Conservation (phyloP, 2,888 invertebrate species). For the Polietes domitor region DNA sequence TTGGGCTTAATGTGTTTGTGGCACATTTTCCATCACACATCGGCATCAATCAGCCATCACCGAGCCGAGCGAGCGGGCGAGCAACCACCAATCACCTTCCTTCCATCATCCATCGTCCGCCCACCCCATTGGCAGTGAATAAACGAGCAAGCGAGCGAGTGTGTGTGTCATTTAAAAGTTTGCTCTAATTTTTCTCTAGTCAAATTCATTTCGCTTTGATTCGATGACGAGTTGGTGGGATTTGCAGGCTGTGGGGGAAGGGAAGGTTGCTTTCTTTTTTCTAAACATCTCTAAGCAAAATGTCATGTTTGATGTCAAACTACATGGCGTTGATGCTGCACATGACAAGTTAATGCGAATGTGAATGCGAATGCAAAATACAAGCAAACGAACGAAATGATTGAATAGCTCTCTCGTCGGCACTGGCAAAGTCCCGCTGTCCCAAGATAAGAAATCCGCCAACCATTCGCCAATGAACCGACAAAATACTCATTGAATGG, state of each 20-base stretch:
- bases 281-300: conserved; percentile 39
- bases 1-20: not conserved
- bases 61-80: not conserved
- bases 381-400: conserved; percentile 21
- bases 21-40: not conserved
- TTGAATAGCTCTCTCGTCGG: conserved; percentile 37
- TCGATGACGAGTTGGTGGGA: not conserved
- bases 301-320: conserved; percentile 69
- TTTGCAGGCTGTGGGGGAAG: not conserved
- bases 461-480: conserved; percentile 1
- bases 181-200: conserved; percentile 25
- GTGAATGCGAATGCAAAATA: conserved; percentile 64
- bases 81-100: not conserved
- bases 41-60: conserved; percentile 6
- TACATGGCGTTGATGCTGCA: conserved; percentile 63
- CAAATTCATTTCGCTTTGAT: conserved; percentile 28
- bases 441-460: not conserved
- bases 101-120: not conserved
- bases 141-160: not conserved
- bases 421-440: not conserved
- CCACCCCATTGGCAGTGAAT: not conserved
- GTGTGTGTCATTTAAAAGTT: conserved; percentile 36
- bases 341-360: conserved; percentile 68
- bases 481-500: not conserved
- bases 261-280: not conserved